These are phyloP conservation scores for Pyrrhura leucotis DNA, from an alignment of 2,797 vertebrate species.

Conservation along the genomic window DNA sequence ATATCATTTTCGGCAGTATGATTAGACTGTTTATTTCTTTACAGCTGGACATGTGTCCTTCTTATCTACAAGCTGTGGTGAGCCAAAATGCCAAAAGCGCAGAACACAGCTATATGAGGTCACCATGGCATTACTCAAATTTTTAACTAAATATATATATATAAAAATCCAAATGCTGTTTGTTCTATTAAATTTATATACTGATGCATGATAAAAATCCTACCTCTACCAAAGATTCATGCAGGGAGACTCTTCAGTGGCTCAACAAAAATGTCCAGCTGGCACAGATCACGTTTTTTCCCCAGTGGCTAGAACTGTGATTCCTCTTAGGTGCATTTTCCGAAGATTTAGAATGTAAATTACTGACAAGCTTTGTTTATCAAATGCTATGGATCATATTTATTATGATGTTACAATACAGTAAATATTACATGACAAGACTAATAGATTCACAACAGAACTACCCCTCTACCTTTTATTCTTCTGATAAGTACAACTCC, in stretches of 20 bases:
- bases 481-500: neutral
- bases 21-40: constrained; percentile 27
- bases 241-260: neutral
- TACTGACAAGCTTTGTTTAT: neutral
- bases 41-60: neutral
- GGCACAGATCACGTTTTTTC: neutral
- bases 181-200: constrained; percentile 6
- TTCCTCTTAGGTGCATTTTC: neutral
- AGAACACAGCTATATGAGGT: constrained; percentile 11
- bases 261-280: neutral
- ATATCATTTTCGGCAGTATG: neutral
- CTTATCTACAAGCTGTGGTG: neutral
- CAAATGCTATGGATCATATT: neutral
- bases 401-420: neutral
- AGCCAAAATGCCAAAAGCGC: constrained; percentile 32
- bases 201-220: constrained; percentile 1
- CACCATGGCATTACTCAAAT: neutral
- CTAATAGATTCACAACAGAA: neutral
- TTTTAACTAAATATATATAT: neutral
- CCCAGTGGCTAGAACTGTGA: neutral
- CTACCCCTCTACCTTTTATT: neutral
- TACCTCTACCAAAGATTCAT: neutral
- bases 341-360: neutral
- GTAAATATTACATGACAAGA: neutral
- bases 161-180: neutral